phyloP scores from a whole-genome alignment of 2,113 vertebrate species.

The Gasterosteus aculeatus region DNA sequence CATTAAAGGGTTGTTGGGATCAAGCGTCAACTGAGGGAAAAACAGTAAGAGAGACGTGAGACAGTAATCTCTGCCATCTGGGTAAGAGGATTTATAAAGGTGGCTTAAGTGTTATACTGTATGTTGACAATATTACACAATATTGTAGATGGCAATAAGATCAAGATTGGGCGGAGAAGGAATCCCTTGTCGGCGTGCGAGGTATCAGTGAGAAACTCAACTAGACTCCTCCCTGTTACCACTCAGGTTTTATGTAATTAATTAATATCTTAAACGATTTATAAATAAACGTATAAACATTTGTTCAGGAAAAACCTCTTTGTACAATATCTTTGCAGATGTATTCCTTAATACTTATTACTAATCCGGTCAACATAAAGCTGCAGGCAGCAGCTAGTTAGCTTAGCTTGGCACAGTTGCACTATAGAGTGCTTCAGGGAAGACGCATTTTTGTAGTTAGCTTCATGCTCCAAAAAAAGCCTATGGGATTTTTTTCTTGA shows the following conservation, averaged over 20 bases:
- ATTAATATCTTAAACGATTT: background rate
- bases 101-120: constrained; percentile 55
- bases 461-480: background rate
- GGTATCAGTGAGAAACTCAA: background rate
- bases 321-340: background rate
- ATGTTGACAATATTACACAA: constrained; percentile 60
- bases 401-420: background rate
- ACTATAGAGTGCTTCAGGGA: background rate
- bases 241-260: constrained; percentile 4
- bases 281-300: background rate
- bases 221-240: background rate
- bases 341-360: background rate
- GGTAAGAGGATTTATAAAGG: constrained; percentile 57
- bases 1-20: background rate
- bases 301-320: background rate
- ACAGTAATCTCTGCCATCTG: constrained; percentile 7
- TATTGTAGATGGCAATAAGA: constrained; percentile 54
- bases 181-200: constrained; percentile 15
- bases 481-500: background rate
- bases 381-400: background rate
- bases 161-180: constrained; percentile 47
- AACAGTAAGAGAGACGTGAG: constrained; percentile 8
- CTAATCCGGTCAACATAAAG: background rate
- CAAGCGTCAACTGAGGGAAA: constrained; percentile 13
- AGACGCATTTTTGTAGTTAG: background rate